Percentiles rank a stretch among this genome's conserved stretches.
Evolutionary conservation across 2,888 invertebrate species (phyloP).

Genomic region (Acleris emargana): DNA sequence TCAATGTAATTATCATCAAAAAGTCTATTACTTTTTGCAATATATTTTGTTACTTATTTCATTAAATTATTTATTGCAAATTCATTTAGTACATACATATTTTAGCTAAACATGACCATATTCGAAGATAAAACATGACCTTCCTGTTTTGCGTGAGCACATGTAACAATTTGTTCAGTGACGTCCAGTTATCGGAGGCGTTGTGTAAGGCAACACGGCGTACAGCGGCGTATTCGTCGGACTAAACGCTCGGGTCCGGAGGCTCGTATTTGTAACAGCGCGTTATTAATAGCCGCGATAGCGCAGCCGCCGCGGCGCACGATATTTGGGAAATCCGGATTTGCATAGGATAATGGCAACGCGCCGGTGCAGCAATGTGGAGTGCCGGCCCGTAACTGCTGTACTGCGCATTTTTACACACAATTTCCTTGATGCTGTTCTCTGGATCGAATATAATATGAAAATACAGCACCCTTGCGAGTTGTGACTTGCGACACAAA

Average conservation of each 20-base stretch:
- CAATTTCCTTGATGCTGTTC: slow-evolving; percentile 2
- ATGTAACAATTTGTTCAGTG: slow-evolving; percentile 8
- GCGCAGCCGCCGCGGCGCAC: slow-evolving; percentile 72
- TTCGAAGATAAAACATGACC: background rate
- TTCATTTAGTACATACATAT: too few species aligned
- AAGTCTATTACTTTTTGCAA: too few species aligned
- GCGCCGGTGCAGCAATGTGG: slow-evolving; percentile 56
- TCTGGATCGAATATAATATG: too few species aligned
- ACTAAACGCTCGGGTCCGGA: slow-evolving; percentile 68
- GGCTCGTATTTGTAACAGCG: slow-evolving; percentile 71
- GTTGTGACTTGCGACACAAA: background rate
- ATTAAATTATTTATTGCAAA: too few species aligned
- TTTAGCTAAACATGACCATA: background rate
- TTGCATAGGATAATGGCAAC: slow-evolving; percentile 79
- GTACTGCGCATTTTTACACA: slow-evolving; percentile 9
- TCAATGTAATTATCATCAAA: too few species aligned
- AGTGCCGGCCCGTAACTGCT: slow-evolving; percentile 39
- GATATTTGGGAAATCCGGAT: slow-evolving; percentile 80
- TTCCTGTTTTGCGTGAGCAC: background rate
- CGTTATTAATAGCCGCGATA: slow-evolving; percentile 80
- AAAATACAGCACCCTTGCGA: background rate
- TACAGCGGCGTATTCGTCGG: slow-evolving; percentile 60
- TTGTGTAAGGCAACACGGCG: slow-evolving; percentile 63
- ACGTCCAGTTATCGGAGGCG: slow-evolving; percentile 51
- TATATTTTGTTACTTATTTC: too few species aligned